Evolutionary conservation across 1,140 invertebrate species (phyloP).

Genomic region (Metopolophium dirhodum): DNA sequence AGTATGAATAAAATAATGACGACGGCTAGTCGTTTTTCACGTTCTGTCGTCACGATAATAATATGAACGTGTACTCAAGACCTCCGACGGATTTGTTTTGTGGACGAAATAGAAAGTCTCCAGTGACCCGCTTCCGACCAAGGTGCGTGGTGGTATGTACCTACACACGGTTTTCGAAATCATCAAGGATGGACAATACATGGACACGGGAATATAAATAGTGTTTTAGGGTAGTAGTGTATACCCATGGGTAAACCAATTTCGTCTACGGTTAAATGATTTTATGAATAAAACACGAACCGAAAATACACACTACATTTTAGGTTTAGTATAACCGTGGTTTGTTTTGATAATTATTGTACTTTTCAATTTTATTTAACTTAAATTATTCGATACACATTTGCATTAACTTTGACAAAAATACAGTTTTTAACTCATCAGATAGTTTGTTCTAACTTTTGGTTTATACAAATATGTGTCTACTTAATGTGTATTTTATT

Average conservation of each 20-base stretch:
- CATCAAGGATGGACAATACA: background rate
- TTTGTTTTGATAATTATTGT: background rate
- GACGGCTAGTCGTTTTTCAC: no score
- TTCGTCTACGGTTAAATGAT: background rate
- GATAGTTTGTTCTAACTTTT: background rate
- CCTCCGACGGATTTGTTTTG: no score
- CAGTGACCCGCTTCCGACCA: no score
- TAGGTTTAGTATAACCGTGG: background rate
- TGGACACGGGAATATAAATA: background rate
- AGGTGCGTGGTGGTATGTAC: no score
- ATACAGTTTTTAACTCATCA: background rate
- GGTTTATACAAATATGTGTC: background rate
- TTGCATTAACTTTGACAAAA: background rate
- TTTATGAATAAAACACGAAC: background rate
- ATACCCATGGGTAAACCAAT: background rate
- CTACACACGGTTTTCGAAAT: background rate
- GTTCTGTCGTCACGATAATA: no score
- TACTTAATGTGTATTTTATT: background rate
- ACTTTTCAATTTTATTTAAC: background rate
- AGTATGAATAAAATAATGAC: no score
- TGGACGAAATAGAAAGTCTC: background rate
- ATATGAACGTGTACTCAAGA: no score
- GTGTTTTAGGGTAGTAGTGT: background rate
- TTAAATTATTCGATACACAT: background rate
- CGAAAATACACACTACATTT: no score